Evolutionary conservation across 37 sponge, comb jelly and placozoan genomes (phyloP), one percentile per base, ranked within the genome.

Genomic region (Tethya wilhelma): DNA sequence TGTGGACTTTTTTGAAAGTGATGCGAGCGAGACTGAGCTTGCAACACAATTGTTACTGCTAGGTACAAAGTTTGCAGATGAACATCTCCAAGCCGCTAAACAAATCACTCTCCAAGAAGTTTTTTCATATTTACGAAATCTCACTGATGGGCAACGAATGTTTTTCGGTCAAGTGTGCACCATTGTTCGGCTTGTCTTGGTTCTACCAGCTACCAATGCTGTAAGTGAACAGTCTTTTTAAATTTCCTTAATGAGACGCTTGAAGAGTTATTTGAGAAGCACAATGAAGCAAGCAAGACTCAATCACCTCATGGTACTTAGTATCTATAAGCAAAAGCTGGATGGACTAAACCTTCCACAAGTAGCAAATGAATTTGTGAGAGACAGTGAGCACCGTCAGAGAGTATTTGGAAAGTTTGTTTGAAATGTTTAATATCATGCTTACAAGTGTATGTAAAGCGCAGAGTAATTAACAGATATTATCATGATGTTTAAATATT

Each of bases 311-410:
- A 75, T 79, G 79, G 56, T 89, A 12, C 73, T 89, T 37, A 79
- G 69, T 64, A 83, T 84, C 45, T 79, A 89, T 75, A 79, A 89
- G 57, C 85, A 89, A 44, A 38, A 59, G 39, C 69, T 89, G 12
- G 84, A 84, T 70, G 36, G 22, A 7, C 58, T 89, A 31, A 67
- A 89, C 32, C 62, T 88, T 33, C 38, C 17, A 31, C 65, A 40
- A 19, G 70, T 79, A 45, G 79, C 80, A 67, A 89, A 84, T 83
- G 79, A 89, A 41, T 89, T 89, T 89, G 79, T 89, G 1, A 26
- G 74, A 22, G 75, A 62, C 38, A 89, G 75, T 72, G 90, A 89
- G 62, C 90, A 83, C 28, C 67, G 85, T 9, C 53, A 75, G 57
- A 59, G 74, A 40, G 55, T 84, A 23, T 89, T 89, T 63, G 90